These are phyloP conservation scores for Siderastrea siderea DNA, from an alignment of 92 coral and sea anemone species.

Conservation along the genomic window DNA sequence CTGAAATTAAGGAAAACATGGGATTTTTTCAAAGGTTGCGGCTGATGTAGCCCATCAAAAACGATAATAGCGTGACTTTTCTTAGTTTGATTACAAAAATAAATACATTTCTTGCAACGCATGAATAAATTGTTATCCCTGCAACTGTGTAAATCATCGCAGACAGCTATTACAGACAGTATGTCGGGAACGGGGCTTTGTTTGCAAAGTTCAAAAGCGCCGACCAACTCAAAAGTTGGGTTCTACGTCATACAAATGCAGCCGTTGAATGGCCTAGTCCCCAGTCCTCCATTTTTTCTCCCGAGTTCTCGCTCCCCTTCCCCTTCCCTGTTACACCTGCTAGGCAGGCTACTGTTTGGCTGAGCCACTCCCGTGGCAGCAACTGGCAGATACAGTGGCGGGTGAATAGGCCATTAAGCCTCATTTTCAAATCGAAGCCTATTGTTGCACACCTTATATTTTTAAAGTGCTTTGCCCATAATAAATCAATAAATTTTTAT, in stretches of 20 bases:
- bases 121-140: not conserved
- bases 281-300: not conserved
- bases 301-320: too few relatives aligned
- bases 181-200: not conserved
- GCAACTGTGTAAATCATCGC: slow-evolving; percentile 25
- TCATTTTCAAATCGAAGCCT: too few relatives aligned
- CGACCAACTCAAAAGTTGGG: not conserved
- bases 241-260: not conserved
- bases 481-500: too few relatives aligned
- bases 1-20: not conserved
- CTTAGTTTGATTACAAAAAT: slow-evolving; percentile 5
- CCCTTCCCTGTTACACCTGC: too few relatives aligned
- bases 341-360: too few relatives aligned
- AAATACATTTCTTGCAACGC: not conserved
- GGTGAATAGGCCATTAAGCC: too few relatives aligned
- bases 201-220: slow-evolving; percentile 6
- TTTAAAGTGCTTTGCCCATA: too few relatives aligned
- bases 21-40: not conserved
- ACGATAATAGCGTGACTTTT: slow-evolving; percentile 19
- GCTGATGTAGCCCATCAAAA: not conserved
- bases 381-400: too few relatives aligned
- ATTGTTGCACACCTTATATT: too few relatives aligned
- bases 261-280: not conserved
- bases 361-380: too few relatives aligned
- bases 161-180: not conserved